These are phyloP conservation scores for Thermophis baileyi DNA, from an alignment of 2,113 vertebrate species.

Conservation along the genomic window DNA sequence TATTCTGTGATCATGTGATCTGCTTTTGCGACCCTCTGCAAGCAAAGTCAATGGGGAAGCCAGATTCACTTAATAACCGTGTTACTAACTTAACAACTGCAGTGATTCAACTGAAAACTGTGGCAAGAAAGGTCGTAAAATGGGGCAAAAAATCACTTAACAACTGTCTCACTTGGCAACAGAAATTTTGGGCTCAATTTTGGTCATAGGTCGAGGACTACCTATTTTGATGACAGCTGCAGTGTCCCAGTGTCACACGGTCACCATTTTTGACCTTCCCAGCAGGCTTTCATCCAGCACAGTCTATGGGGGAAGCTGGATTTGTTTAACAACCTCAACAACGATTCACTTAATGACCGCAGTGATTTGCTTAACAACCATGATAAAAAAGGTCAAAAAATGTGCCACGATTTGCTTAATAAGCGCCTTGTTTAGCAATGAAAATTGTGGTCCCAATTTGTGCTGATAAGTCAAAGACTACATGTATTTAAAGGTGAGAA, in stretches of 20 bases:
- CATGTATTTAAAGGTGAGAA: not conserved
- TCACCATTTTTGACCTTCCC: no score
- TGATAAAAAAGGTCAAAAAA: no score
- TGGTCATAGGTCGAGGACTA: not conserved
- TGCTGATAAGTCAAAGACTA: not conserved
- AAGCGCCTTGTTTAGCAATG: no score
- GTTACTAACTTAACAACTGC: not conserved
- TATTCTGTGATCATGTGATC: not conserved
- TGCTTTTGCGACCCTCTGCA: not conserved
- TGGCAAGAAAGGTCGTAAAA: not conserved
- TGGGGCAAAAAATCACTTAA: not conserved
- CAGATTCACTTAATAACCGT: not conserved
- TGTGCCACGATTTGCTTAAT: no score
- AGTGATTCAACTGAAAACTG: not conserved
- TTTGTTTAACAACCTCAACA: no score
- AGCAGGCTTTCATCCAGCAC: no score
- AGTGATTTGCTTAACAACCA: no score
- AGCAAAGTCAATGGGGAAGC: not conserved
- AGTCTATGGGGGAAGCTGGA: no score
- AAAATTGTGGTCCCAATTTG: no score
- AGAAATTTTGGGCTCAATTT: not conserved
- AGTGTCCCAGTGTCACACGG: no score
- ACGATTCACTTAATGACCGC: no score
- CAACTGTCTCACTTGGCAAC: not conserved
- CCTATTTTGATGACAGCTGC: no score